Evolutionary conservation across 2,797 vertebrate genomes (phyloP), one percentile per base, ranked within the genome.

Genomic region (Pseudomugil tenellus): DNA sequence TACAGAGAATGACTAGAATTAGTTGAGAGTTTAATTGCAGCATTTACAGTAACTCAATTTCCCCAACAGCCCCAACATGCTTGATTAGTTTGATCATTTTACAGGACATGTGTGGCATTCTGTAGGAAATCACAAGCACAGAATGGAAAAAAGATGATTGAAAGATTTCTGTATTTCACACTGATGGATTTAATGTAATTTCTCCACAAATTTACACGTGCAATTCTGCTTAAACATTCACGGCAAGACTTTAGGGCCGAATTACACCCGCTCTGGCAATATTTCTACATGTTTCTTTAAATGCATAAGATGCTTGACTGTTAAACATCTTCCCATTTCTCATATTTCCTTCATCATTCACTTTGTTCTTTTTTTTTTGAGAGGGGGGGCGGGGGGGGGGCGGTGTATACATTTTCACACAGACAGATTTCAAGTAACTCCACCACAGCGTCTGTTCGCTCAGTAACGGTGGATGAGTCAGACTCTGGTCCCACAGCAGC

Each of bases 381-480:
- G 29, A 21, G 5, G 32, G 35, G 41, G 41, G 41, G 29, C n/a
- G 5, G 32, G 35, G 41, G 41, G 41, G 19, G 3, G 8, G 2
- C 1, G 7, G 10, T 46, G 19, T 46, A 46, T 9, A 46, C 41
- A 21, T 21, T 46, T 46, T 7, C 29, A 31, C 63, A 67, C 61
- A 60, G 16, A 71, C 52, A 72, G 58, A 82, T 81, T 83, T 83
- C 71, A 89, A 86, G 90, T 83, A 90, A 81, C 84, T 79, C 79
- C 59, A 57, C 55, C 80, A 79, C 63, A 53, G 73, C 71, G 65
- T 84, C 81, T 84, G 75, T 87, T 90, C 86, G 82, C 84, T 74
- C 77, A 32, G 82, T 89, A 91, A 91, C 83, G 86, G 86, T 51
- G 86, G 89, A 92, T 95, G 93, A 95, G 91, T 94, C 93, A 94